Evolutionary conservation across 2,797 vertebrate species (phyloP).

Genomic region (Thamnophis elegans): DNA sequence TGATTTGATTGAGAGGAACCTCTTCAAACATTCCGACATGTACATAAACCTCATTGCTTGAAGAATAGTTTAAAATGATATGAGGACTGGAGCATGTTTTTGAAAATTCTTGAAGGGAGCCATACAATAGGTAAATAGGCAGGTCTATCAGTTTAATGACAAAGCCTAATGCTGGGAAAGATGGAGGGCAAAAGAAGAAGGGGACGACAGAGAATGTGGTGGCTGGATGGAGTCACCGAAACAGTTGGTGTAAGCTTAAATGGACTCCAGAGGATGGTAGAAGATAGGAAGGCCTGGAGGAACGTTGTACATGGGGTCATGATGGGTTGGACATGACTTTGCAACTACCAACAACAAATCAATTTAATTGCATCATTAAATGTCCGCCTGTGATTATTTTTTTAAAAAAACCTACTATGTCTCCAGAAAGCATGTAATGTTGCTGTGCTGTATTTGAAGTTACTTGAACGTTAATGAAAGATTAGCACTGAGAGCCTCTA

Average conservation of each 20-base stretch:
- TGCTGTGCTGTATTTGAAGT: not conserved
- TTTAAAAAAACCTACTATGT: not conserved
- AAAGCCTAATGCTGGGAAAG: no score
- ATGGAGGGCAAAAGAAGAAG: no score
- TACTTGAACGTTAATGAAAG: not conserved
- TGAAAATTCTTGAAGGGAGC: not conserved
- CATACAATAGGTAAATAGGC: not conserved
- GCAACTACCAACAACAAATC: not conserved
- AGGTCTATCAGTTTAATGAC: not conserved
- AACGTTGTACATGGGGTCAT: no score
- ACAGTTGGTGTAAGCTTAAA: no score
- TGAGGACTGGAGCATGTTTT: not conserved
- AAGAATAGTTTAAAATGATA: not conserved
- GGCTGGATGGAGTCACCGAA: no score
- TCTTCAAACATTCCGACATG: not conserved
- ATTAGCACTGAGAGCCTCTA: not conserved
- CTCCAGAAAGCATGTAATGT: not conserved
- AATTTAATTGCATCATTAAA: not conserved
- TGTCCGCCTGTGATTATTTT: not conserved
- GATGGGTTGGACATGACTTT: no score
- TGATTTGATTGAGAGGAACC: not conserved
- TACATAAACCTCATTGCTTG: not conserved
- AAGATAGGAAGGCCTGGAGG: no score
- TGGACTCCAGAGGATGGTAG: no score
- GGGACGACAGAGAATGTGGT: no score